These are phyloP conservation scores for Pararge aegeria DNA, from an alignment of 1,140 invertebrate species.

Conservation along the genomic window DNA sequence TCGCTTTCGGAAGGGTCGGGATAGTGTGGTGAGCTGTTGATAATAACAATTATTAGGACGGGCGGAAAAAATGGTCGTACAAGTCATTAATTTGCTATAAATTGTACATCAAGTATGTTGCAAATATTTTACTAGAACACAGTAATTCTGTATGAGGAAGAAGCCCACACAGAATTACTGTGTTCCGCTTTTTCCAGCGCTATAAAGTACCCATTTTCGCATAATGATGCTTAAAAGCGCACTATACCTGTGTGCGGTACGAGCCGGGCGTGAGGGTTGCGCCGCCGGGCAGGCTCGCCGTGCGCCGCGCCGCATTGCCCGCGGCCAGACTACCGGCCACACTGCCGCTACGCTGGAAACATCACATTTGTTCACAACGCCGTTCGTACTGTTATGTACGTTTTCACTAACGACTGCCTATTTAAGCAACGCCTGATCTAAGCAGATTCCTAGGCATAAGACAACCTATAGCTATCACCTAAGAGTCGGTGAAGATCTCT, in stretches of 20 bases:
- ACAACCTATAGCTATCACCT: no score
- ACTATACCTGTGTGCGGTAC: slow-evolving; percentile 53
- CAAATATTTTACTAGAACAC: not conserved
- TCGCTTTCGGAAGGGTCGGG: slow-evolving; percentile 19
- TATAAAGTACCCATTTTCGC: no score
- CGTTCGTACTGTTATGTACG: not conserved
- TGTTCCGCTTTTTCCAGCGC: no score
- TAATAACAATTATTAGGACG: slow-evolving; percentile 42
- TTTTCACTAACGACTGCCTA: no score
- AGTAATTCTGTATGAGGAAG: no score
- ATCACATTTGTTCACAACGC: no score
- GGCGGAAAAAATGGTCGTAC: slow-evolving; percentile 32
- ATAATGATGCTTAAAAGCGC: not conserved
- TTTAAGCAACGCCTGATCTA: no score
- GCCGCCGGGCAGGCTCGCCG: slow-evolving; percentile 76
- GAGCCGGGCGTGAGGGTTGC: slow-evolving; percentile 80
- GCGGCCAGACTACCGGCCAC: slow-evolving; percentile 16
- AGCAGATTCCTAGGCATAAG: no score
- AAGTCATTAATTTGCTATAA: slow-evolving; percentile 30
- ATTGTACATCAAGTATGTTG: slow-evolving; percentile 26
- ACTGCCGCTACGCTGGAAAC: slow-evolving; percentile 17
- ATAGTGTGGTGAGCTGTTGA: slow-evolving; percentile 30
- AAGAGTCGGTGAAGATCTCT: no score
- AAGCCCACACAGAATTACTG: no score
- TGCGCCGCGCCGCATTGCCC: slow-evolving; percentile 37